Evolutionary conservation across 1,140 invertebrate genomes (phyloP).

Genomic region (Branchinecta lynchi): DNA sequence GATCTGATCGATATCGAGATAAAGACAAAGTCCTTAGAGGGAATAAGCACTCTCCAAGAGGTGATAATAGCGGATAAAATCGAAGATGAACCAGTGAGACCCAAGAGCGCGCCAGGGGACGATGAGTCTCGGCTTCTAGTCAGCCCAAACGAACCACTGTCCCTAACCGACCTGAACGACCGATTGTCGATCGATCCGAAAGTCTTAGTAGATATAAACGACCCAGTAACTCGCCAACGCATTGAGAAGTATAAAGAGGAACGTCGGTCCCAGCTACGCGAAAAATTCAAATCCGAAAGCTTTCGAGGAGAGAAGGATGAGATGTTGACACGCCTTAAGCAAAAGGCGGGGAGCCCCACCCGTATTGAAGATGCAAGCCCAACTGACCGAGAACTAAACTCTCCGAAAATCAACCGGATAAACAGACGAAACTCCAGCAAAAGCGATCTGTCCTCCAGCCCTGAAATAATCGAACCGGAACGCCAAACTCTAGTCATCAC

Average conservation of each 20-base stretch:
- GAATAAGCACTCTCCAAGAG: not conserved
- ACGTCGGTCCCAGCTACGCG: constrained; percentile 60
- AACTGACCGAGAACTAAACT: constrained; percentile 15
- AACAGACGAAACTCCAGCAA: constrained; percentile 28
- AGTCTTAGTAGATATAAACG: constrained; percentile 33
- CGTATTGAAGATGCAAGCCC: constrained; percentile 19
- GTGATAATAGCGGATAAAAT: not conserved
- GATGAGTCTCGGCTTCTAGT: not conserved
- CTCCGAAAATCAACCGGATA: constrained; percentile 20
- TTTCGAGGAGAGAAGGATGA: constrained; percentile 43
- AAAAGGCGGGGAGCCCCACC: constrained; percentile 26
- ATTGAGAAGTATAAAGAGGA: constrained; percentile 86
- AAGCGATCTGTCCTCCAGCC: constrained; percentile 27
- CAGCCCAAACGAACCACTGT: not conserved
- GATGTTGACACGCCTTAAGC: constrained; percentile 24
- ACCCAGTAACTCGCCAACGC: constrained; percentile 46
- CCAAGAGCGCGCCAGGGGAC: not conserved
- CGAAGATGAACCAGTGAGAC: not conserved
- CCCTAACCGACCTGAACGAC: not conserved
- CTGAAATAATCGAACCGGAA: not conserved
- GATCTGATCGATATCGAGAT: not conserved
- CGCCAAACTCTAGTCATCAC: constrained; percentile 16
- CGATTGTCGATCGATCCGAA: constrained; percentile 2
- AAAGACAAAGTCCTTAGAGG: constrained; percentile 2
- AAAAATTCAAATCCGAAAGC: constrained; percentile 69